These are phyloP conservation scores for rabbit (Oryctolagus cuniculus) DNA, from an alignment of 2,113 vertebrate species.

Conservation along the genomic window mOryCun1.1 NC_091436.1:59593501-59594000, in stretches of 20 bases:
- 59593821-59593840: background rate
- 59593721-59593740: background rate
- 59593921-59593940: background rate
- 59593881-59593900: too few relatives aligned
- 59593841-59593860: background rate
- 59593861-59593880: background rate
- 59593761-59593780: background rate
- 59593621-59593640: background rate
- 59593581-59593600: background rate
- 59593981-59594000: background rate
- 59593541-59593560: background rate
- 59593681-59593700: background rate
- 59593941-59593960: background rate
- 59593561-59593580: background rate
- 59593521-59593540: background rate
- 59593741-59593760: background rate
- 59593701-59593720: background rate
- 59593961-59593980: accelerated
- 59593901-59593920: background rate
- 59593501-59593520: background rate
- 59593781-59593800: background rate
- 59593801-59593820: background rate
- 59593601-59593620: background rate
- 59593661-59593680: background rate
- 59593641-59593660: background rate